phyloP scores from a whole-genome alignment of 2,113 vertebrate genomes.

The Albula glossodonta region DNA sequence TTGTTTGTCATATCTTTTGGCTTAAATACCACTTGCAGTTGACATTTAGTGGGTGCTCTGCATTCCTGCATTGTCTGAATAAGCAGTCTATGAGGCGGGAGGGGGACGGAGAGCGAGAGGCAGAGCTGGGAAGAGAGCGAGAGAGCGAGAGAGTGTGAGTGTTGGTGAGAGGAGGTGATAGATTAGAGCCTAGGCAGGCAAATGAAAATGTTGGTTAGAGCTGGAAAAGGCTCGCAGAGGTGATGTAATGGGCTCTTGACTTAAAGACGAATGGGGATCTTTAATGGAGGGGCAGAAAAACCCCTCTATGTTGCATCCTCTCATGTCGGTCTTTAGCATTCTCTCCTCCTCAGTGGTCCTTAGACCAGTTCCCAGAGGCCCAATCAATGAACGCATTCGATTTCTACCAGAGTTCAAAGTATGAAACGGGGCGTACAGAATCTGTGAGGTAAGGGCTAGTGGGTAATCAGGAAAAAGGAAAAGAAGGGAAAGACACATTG shows the following conservation, averaged over 20 bases:
- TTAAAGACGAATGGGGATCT: neutral
- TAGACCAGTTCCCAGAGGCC: neutral
- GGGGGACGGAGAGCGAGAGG: neutral
- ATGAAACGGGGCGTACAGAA: neutral
- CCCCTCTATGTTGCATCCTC: neutral
- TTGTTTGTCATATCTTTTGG: slow-evolving; percentile 28
- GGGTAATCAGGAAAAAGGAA: neutral
- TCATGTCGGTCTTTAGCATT: neutral
- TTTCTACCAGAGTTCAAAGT: neutral
- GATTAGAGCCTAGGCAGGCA: neutral
- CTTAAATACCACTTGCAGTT: slow-evolving; percentile 31
- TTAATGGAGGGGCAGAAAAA: neutral
- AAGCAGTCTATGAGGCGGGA: neutral
- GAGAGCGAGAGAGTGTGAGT: neutral
- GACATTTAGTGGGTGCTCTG: neutral
- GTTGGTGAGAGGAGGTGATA: neutral
- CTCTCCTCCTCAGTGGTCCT: too few species aligned
- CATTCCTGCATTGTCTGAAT: neutral
- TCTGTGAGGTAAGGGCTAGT: neutral
- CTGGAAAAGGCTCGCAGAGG: neutral
- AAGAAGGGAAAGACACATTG: neutral
- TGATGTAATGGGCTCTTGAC: neutral
- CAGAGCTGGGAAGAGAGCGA: neutral
- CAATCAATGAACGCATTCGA: neutral
- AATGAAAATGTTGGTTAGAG: neutral